Conservation (phyloP, 2,113 vertebrate genomes). For the Rostratula benghalensis region DNA sequence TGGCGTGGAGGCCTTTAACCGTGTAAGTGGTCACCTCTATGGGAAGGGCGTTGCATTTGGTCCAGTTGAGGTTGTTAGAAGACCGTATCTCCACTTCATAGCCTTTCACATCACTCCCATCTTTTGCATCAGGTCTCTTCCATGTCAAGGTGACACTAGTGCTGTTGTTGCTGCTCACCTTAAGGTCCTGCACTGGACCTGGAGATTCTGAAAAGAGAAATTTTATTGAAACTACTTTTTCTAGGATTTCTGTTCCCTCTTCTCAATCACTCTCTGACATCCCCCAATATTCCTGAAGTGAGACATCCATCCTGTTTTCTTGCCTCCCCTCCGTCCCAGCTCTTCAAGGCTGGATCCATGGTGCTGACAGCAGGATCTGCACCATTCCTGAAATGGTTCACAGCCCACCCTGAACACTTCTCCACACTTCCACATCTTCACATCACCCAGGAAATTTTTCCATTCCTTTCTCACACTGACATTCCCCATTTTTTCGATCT, state of each 20-base stretch:
- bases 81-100: constrained; percentile 85
- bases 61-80: constrained; percentile 79
- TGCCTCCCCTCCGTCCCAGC: background rate
- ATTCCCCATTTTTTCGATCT: background rate
- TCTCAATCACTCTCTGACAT: background rate
- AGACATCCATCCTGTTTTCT: background rate
- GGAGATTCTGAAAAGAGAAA: constrained; percentile 76
- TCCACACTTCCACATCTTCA: background rate
- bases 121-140: constrained; percentile 75
- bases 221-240: background rate
- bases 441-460: background rate
- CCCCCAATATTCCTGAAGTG: background rate
- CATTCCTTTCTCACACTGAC: background rate
- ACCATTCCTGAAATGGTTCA: background rate
- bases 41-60: constrained; percentile 76
- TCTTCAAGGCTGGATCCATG: background rate
- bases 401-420: background rate
- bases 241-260: background rate
- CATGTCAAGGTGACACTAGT: constrained; percentile 84
- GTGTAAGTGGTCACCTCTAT: constrained; percentile 75
- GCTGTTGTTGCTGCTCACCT: constrained; percentile 82
- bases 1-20: constrained; percentile 81
- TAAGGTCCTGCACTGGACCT: constrained; percentile 82
- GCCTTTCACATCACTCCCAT: constrained; percentile 76
- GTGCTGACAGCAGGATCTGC: background rate